Evolutionary conservation across 2,797 vertebrate genomes (phyloP), one percentile per base, ranked within the genome.

Genomic region (Rhyacichthys aspro): DNA sequence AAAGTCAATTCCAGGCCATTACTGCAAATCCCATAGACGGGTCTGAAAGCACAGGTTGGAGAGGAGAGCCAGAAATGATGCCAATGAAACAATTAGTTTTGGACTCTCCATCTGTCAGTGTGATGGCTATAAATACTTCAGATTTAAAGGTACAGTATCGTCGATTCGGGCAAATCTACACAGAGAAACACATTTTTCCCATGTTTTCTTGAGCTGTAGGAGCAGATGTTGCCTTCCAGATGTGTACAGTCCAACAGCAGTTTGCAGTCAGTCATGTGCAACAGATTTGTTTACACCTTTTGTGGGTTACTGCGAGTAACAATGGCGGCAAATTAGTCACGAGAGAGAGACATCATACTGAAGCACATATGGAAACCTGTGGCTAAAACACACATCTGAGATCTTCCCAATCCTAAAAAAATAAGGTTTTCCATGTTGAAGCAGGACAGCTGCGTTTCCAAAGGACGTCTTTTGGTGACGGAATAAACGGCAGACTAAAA

Each of bases 231-330:
- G 3, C 11, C 34, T 19, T 52, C 33, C 49, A 52, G 49, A 52
- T 52, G 49, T 38, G 34, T 16, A 11, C 34, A 18, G 49, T 49
- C 47, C 47, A 16, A 34, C 47, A 49, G 47, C 47, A 49, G 47
- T 49, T 49, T 49, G 47, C 74, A 79, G 55, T 77, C 73, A 43
- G 33, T 76, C 48, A 11, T 42, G 69, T 49, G 18, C 14, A 41
- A 78, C 54, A 46, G 50, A 86, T 86, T 82, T 82, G 85, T 87
- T 85, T 72, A 76, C 79, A 63, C 59, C 42, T 63, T 76, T 59
- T 39, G 32, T 45, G 81, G 72, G 72, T 79, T 78, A 61, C 68
- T 66, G 60, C 50, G 11, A 70, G 71, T n/a, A 53, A 62, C 28
- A 52, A 52, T 38, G n/a, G 43, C 16, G 9, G 58, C 63, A 73